phyloP scores from a whole-genome alignment of 2,797 vertebrate genomes.

The Sebastes ruberrimus region DNA sequence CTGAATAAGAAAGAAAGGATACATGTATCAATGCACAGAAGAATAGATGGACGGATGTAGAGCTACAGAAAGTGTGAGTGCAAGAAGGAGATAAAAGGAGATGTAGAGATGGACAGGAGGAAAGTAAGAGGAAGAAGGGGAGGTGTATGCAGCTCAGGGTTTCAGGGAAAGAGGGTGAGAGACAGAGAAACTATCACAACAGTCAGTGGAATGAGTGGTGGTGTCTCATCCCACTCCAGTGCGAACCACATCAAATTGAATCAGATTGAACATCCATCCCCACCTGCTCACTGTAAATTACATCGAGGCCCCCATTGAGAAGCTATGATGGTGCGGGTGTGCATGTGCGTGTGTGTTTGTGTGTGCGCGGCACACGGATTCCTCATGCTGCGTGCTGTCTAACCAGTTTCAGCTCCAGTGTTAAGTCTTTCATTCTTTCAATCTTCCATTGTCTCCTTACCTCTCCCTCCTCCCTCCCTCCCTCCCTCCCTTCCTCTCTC shows the following conservation, averaged over 20 bases:
- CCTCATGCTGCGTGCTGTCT: constrained; percentile 60
- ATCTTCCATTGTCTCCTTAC: constrained; percentile 59
- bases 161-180: constrained; percentile 36
- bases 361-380: constrained; percentile 42
- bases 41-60: not conserved
- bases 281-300: constrained; percentile 80
- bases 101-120: constrained; percentile 8
- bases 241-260: constrained; percentile 78
- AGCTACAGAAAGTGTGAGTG: constrained; percentile 12
- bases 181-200: constrained; percentile 58
- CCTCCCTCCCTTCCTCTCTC: constrained; percentile 8
- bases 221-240: constrained; percentile 64
- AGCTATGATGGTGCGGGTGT: constrained; percentile 52
- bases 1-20: not conserved
- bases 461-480: not conserved
- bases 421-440: constrained; percentile 73
- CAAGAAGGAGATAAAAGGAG: constrained; percentile 21
- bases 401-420: constrained; percentile 67
- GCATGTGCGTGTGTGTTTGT: constrained; percentile 1
- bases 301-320: constrained; percentile 67
- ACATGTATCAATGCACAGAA: not conserved
- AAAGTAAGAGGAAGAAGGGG: not conserved
- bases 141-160: not conserved
- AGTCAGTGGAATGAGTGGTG: constrained; percentile 66
- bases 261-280: constrained; percentile 78